A percentile compares a stretch with the other conserved stretches of the same genome.
These are phyloP conservation scores for Drosophila gunungcola DNA, from an alignment of 1,140 invertebrate genomes.

Conservation along the genomic window DNA sequence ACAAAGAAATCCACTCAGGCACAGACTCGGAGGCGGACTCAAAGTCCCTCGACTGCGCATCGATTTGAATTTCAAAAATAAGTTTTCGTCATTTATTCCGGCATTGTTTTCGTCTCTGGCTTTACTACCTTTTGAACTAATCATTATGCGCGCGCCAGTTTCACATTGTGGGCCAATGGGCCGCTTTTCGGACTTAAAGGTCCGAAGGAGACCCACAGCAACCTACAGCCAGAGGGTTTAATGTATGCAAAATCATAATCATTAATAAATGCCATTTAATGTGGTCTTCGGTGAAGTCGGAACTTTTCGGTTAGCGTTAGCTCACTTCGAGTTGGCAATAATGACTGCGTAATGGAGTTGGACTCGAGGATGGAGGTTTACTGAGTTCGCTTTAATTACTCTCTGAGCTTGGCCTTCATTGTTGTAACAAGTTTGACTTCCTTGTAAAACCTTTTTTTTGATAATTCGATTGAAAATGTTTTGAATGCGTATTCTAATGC, in stretches of 20 bases:
- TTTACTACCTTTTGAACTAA: conserved; percentile 30
- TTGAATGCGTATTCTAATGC: too few relatives aligned
- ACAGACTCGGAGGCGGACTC: conserved; percentile 26
- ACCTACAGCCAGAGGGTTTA: conserved; percentile 38
- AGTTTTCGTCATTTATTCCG: conserved; percentile 49
- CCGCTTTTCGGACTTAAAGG: neutral
- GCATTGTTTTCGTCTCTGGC: conserved; percentile 30
- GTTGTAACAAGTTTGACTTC: neutral
- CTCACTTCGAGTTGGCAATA: conserved; percentile 6
- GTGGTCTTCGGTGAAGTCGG: conserved; percentile 51
- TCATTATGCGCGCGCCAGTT: conserved; percentile 60
- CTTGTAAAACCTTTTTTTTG: neutral
- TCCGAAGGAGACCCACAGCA: conserved; percentile 16
- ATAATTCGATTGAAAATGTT: too few relatives aligned
- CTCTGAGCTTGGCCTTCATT: neutral
- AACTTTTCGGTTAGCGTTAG: conserved; percentile 19
- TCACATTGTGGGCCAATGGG: conserved; percentile 40
- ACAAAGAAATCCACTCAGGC: conserved; percentile 54
- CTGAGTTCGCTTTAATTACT: neutral
- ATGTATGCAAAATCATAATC: conserved; percentile 71
- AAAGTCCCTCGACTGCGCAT: conserved; percentile 40
- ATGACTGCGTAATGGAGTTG: conserved; percentile 14
- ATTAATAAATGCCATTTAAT: conserved; percentile 78
- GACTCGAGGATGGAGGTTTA: neutral
- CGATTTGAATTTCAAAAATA: conserved; percentile 69